phyloP scores from a whole-genome alignment of 2,888 invertebrate genomes.

The Endotricha flammealis region DNA sequence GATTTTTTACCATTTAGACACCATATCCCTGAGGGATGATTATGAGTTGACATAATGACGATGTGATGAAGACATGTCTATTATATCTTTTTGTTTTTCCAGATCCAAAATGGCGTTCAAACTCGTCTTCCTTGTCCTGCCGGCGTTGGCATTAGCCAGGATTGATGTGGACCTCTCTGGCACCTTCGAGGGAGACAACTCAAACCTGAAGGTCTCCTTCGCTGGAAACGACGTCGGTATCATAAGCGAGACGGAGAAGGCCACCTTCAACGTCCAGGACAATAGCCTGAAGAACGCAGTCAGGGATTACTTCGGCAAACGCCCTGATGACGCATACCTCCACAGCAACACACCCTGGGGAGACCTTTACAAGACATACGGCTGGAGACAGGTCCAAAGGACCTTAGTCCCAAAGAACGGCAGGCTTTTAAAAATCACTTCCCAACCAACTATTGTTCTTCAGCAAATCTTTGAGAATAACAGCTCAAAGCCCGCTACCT shows the following conservation, averaged over 20 bases:
- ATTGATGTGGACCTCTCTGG: conserved; percentile 18
- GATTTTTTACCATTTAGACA: too few species aligned
- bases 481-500: conserved; percentile 22
- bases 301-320: conserved; percentile 23
- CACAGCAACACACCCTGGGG: conserved; percentile 29
- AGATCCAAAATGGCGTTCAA: conserved; percentile 15
- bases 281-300: conserved; percentile 26
- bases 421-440: conserved; percentile 17
- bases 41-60: too few species aligned
- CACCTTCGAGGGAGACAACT: conserved; percentile 6
- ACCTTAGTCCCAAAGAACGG: conserved; percentile 24
- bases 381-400: conserved; percentile 29
- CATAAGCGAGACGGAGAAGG: conserved; percentile 27
- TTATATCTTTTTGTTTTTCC: conserved; percentile 3
- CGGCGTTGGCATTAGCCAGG: conserved; percentile 12
- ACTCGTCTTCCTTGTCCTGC: conserved; percentile 9
- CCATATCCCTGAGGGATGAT: too few species aligned
- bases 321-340: conserved; percentile 19
- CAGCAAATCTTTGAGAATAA: conserved; percentile 18
- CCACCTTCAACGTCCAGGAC: conserved; percentile 29
- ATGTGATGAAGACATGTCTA: too few species aligned
- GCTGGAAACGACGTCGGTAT: conserved; percentile 23
- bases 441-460: conserved; percentile 12
- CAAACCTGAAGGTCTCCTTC: conserved; percentile 12
- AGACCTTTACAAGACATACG: conserved; percentile 23